These are phyloP conservation scores for Heterotilapia buettikoferi DNA, from an alignment of 2,113 vertebrate genomes.

Conservation along the genomic window DNA sequence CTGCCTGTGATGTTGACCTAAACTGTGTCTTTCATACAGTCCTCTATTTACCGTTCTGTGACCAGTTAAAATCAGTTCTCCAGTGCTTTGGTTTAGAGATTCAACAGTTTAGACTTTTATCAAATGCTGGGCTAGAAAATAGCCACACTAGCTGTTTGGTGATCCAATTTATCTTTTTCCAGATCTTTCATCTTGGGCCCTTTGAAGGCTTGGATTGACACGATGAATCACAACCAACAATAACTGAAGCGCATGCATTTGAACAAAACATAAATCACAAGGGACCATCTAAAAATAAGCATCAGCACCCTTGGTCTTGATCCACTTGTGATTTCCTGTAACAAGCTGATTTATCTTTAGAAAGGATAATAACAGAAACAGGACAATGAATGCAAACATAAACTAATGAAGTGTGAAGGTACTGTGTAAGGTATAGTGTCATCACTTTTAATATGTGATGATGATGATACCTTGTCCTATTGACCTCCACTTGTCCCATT, in stretches of 20 bases:
- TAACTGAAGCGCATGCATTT: conserved; percentile 21
- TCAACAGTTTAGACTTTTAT: neutral
- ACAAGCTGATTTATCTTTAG: conserved; percentile 1
- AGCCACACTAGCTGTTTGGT: neutral
- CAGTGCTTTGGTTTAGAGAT: neutral
- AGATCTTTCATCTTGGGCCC: conserved; percentile 41
- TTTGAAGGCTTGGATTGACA: conserved; percentile 46
- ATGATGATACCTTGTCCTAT: neutral
- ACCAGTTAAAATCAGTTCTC: neutral
- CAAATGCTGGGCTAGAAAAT: neutral
- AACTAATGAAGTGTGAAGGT: neutral
- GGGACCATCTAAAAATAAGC: conserved; percentile 44
- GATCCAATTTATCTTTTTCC: conserved; percentile 8
- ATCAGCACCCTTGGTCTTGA: neutral
- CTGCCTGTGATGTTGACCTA: neutral
- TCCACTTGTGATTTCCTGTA: conserved; percentile 35
- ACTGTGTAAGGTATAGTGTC: neutral
- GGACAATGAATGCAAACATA: neutral
- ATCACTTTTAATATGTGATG: neutral
- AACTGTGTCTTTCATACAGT: neutral
- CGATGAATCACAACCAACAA: conserved; percentile 25
- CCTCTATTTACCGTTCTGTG: neutral
- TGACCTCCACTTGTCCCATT: neutral
- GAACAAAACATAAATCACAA: conserved; percentile 55
- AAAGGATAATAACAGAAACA: neutral